Evolutionary conservation across 2,888 invertebrate genomes (phyloP), one percentile per base, ranked within the genome.

Genomic region (Nectonema munidae): DNA sequence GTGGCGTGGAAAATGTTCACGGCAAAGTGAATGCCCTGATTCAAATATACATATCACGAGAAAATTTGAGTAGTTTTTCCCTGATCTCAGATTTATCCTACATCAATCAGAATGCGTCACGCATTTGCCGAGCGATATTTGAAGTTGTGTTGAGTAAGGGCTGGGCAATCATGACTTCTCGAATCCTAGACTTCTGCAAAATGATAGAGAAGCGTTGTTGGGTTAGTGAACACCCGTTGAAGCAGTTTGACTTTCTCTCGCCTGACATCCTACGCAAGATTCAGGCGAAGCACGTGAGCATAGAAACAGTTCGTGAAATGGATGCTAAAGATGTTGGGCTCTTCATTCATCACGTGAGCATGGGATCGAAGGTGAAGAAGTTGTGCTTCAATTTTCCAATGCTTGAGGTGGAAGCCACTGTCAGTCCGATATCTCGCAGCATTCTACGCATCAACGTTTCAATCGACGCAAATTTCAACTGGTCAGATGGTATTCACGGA

Each of bases 401-500:
- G 2, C 52, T 99, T 2, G 68, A 71, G 20, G 64, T 83, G 48
- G 72, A 75, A 20, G 69, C 76, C 0, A 66, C 59, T 19, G 59
- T 95, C 5, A 83, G 89, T 50, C 95, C 95, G 0, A 89, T 99
- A 45, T 95, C 95, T 0, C 65, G 81, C 34, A 77, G 75, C 1
- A 71, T 83, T 3, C 56, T 83, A 11, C 62, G 72, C 48, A 72
- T 89, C 45, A 66, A 69, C 41, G 63, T 86, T 2, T 38, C 35
- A 3, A 29, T 52, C 4, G 43, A 41, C n/a, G 68, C 81, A 0
- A 66, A 68, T 45, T 64, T 64, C 47, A 51, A 44, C 34, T 48
- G 48, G 48, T 44, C 47, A 38, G 50, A 49, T 41, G 44, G 51
- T 46, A 65, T 79, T 34, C 81, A 86, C 50, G 76, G 81, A 0